These are phyloP conservation scores for Cyclophora albipunctata DNA, from an alignment of 2,888 invertebrate genomes.

Conservation along the genomic window DNA sequence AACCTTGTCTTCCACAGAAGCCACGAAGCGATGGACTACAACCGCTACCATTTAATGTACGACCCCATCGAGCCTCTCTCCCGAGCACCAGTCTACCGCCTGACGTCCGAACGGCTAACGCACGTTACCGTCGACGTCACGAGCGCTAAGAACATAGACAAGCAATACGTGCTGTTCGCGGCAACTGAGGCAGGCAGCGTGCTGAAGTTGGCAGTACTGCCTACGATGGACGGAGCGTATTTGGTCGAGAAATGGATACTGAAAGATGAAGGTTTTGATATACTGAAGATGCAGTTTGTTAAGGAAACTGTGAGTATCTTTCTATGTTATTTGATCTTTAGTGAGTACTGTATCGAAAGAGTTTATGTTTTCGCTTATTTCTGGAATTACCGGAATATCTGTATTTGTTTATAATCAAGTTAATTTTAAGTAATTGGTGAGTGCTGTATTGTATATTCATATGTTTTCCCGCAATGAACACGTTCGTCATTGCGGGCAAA, in stretches of 20 bases:
- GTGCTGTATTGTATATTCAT: too few relatives aligned
- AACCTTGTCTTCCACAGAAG: conserved; percentile 29
- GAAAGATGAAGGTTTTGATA: conserved; percentile 70
- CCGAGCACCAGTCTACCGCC: conserved; percentile 80
- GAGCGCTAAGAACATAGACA: conserved; percentile 80
- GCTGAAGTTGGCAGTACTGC: conserved; percentile 86
- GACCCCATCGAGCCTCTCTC: conserved; percentile 86
- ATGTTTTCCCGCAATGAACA: too few relatives aligned
- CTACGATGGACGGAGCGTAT: conserved; percentile 82
- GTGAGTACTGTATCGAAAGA: neutral
- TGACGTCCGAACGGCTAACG: conserved; percentile 81
- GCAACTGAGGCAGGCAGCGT: conserved; percentile 84
- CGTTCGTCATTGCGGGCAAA: too few relatives aligned
- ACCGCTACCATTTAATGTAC: conserved; percentile 91
- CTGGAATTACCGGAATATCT: too few relatives aligned
- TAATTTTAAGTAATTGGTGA: too few relatives aligned
- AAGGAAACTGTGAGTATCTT: conserved; percentile 80
- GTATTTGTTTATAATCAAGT: too few relatives aligned
- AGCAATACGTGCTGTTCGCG: conserved; percentile 86
- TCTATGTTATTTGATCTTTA: neutral
- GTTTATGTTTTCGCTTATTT: neutral
- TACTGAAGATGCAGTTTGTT: conserved; percentile 84
- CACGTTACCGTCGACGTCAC: conserved; percentile 90
- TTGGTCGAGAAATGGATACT: conserved; percentile 90
- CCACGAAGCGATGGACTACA: conserved; percentile 77